phyloP scores from a whole-genome alignment of 2,113 vertebrate genomes.

The Tringa solitaria region DNA sequence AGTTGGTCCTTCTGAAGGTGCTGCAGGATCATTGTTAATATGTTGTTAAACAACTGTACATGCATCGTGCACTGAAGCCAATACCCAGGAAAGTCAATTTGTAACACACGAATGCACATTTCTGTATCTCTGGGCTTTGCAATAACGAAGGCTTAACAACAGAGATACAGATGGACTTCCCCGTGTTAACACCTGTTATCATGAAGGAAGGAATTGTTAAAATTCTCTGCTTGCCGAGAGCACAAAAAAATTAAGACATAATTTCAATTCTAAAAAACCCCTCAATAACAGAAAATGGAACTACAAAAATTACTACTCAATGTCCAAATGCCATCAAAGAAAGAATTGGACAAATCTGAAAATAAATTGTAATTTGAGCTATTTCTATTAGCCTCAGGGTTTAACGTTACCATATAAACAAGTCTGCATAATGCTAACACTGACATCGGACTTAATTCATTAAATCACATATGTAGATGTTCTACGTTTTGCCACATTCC shows the following conservation, averaged over 20 bases:
- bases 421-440: not conserved
- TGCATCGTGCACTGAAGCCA: not conserved
- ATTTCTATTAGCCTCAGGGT: not conserved
- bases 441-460: conserved; percentile 3
- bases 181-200: not conserved
- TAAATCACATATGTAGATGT: not conserved
- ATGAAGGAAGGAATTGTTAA: not conserved
- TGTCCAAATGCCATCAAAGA: conserved; percentile 10
- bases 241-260: conserved; percentile 10
- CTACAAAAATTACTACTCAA: not conserved
- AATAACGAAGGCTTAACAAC: not conserved
- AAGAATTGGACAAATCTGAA: not conserved
- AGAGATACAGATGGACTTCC: not conserved
- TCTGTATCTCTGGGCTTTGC: not conserved
- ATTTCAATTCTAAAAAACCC: not conserved
- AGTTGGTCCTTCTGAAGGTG: not conserved
- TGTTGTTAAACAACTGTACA: not conserved
- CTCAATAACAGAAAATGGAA: conserved; percentile 17
- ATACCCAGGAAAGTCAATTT: not conserved
- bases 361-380: conserved; percentile 25
- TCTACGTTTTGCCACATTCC: not conserved
- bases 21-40: not conserved
- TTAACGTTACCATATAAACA: conserved; percentile 40
- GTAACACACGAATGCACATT: not conserved
- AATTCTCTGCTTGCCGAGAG: not conserved